Evolutionary conservation across 1,140 invertebrate genomes (phyloP), one percentile per base, ranked within the genome.

Genomic region (Hetaerina americana): DNA sequence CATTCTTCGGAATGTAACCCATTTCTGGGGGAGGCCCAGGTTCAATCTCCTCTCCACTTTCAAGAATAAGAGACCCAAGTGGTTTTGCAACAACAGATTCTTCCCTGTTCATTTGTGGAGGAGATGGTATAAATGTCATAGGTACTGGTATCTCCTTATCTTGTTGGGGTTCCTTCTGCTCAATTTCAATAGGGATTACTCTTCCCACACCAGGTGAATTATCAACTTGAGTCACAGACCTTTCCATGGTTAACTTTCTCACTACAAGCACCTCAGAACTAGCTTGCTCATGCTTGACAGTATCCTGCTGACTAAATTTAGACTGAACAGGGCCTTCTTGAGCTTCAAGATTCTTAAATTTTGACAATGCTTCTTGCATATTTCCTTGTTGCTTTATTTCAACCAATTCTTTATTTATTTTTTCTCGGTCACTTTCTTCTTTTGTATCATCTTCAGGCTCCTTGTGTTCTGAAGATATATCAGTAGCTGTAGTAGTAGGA

Each of bases 11-110:
- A 27, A 85, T 84, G 74, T 84, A 90, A 40, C 85, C 86, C 24
- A 90, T 88, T 80, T 90, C 87, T n/a, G 89, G 88, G 10, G 89
- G 88, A 26, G 89, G 86, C 77, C 89, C 90, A 0, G 89, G 89
- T 71, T 86, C n/a, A 3, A 67, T 26, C 31, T 49, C 68, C 18
- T 66, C 26, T 73, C 15, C 26, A 25, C 57, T 27, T 1, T 69
- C 24, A 24, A 57, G 18, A 26, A 5, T 25, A 28, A 24, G 8
- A 5, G 70, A 22, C 66, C 69, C 71, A 24, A 25, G 24, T 66
- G 25, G 0, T 69, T n/a, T 12, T 66, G 15, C 66, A 15, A 66
- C 29, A 10, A 49, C n/a, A 69, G 71, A 66, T 66, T 73, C 69
- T 74, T 5, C 24, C 10, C 70, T 22, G 5, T 70, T 15, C 15